phyloP scores from a whole-genome alignment of 2,797 vertebrate genomes.

The Alcedo quadribrachys region DNA sequence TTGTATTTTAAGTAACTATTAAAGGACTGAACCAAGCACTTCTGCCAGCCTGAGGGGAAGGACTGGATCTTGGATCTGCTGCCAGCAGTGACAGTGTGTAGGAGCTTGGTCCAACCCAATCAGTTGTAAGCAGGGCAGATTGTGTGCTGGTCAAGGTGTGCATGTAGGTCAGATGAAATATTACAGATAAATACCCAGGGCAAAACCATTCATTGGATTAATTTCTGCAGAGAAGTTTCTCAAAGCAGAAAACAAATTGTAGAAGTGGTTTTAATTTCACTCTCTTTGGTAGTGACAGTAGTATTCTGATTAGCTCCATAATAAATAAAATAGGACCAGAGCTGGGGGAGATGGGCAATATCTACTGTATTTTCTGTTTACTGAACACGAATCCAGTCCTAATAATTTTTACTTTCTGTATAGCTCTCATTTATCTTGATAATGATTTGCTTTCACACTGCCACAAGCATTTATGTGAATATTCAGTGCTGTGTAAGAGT shows the following conservation, averaged over 20 bases:
- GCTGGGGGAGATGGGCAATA: background rate
- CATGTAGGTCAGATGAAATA: conserved; percentile 19
- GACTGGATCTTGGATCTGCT: background rate
- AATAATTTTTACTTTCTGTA: background rate
- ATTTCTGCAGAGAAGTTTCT: background rate
- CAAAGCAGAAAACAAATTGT: background rate
- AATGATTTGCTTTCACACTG: background rate
- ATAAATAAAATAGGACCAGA: background rate
- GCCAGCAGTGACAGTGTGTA: background rate
- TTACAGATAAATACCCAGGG: background rate
- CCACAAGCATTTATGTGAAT: background rate
- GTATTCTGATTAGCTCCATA: background rate
- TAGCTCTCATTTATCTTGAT: background rate
- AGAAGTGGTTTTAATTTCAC: background rate
- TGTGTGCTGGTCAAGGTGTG: accelerated
- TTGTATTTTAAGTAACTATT: background rate
- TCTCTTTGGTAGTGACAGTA: background rate
- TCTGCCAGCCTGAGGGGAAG: background rate
- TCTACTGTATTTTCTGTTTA: background rate
- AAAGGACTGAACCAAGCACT: background rate
- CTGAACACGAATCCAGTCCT: background rate
- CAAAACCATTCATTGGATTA: background rate
- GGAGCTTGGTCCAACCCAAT: background rate
- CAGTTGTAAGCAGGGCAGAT: background rate
- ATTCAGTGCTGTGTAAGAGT: background rate